Conservation (phyloP, 2,113 vertebrate species). For the Eretmochelys imbricata region DNA sequence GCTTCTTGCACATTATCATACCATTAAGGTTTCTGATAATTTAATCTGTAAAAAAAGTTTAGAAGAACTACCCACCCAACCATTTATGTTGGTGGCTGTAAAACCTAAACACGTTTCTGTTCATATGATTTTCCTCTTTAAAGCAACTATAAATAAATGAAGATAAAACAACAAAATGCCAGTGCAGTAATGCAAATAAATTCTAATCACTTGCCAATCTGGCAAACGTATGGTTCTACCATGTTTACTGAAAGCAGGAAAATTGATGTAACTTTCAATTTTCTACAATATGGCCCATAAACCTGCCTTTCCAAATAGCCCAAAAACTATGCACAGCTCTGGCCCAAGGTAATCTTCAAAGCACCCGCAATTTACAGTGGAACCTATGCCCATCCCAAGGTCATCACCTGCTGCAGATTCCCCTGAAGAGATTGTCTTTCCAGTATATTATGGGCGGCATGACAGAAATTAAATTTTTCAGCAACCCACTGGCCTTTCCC, state of each 20-base stretch:
- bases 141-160: constrained; percentile 50
- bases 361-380: not conserved
- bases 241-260: constrained; percentile 10
- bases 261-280: not conserved
- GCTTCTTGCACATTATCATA: constrained; percentile 12
- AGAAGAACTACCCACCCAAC: not conserved
- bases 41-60: not conserved
- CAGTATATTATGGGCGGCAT: not conserved
- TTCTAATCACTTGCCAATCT: constrained; percentile 23
- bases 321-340: constrained; percentile 1
- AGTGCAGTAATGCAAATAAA: constrained; percentile 45
- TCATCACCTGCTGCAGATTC: not conserved
- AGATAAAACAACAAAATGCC: constrained; percentile 13
- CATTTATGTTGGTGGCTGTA: not conserved
- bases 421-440: not conserved
- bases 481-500: not conserved
- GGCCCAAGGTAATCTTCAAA: not conserved
- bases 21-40: not conserved
- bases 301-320: not conserved
- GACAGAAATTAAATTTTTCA: not conserved
- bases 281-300: not conserved
- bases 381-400: not conserved
- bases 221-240: constrained; percentile 37
- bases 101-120: not conserved
- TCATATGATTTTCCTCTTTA: constrained; percentile 11